phyloP scores from a whole-genome alignment of 2,797 vertebrate genomes.

The Trematomus bernacchii region DNA sequence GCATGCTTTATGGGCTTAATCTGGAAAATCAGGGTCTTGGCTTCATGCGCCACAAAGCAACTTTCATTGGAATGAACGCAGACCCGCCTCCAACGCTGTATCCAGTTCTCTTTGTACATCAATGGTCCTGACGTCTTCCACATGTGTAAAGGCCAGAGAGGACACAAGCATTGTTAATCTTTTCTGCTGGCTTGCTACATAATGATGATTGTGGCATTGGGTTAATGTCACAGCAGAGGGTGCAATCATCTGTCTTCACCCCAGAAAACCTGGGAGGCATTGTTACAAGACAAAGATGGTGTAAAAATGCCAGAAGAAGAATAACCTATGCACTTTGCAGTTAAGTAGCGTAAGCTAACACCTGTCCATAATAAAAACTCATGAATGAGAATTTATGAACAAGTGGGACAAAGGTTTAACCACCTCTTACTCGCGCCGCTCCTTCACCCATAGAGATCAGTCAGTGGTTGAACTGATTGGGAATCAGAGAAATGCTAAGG shows the following conservation, averaged over 20 bases:
- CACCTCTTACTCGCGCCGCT: not conserved
- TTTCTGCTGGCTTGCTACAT: slow-evolving; percentile 10
- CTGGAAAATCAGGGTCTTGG: too few relatives aligned
- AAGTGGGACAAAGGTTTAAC: not conserved
- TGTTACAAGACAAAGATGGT: slow-evolving; percentile 22
- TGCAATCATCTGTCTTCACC: slow-evolving; percentile 35
- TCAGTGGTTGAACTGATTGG: not conserved
- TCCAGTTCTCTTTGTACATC: too few relatives aligned
- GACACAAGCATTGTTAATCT: slow-evolving; percentile 24
- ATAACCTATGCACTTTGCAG: not conserved
- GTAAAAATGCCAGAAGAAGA: not conserved
- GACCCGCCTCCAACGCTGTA: too few relatives aligned
- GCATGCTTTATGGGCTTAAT: too few relatives aligned
- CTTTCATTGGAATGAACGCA: too few relatives aligned
- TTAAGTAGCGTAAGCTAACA: not conserved
- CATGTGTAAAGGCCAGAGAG: not conserved
- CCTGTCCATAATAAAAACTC: not conserved
- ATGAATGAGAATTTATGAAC: not conserved
- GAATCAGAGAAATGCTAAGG: not conserved
- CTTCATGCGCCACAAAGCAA: too few relatives aligned
- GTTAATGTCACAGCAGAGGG: slow-evolving; percentile 26
- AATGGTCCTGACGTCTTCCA: not conserved
- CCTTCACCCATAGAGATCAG: not conserved
- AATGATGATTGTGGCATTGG: slow-evolving; percentile 35
- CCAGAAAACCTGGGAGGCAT: not conserved